Conservation (phyloP, 2,797 vertebrate species). For the Rhinella marina region DNA sequence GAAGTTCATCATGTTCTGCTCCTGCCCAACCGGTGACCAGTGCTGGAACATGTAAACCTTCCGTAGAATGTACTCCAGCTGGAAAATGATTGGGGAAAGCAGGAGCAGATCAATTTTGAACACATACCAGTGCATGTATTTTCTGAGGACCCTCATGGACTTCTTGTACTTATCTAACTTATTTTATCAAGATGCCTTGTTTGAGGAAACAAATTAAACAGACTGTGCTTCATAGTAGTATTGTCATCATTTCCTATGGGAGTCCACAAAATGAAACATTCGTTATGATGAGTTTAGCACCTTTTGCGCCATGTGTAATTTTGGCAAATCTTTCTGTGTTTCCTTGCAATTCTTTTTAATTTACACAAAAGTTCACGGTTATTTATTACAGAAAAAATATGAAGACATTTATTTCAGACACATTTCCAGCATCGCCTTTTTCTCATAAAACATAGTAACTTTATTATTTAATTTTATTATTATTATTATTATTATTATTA, state of each 20-base stretch:
- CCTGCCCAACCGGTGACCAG: not conserved
- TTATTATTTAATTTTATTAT: no score
- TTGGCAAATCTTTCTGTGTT: no score
- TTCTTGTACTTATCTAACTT: not conserved
- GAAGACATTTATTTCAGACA: not conserved
- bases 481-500: no score
- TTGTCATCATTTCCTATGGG: constrained; percentile 6
- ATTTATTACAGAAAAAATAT: no score
- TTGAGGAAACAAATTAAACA: constrained; percentile 4
- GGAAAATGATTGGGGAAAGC: not conserved
- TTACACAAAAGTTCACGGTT: no score
- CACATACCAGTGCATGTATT: not conserved
- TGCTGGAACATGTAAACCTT: not conserved
- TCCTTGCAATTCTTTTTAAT: no score
- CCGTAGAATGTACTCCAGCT: not conserved
- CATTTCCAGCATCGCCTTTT: not conserved
- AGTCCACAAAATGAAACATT: not conserved
- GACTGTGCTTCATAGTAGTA: not conserved
- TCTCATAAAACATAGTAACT: no score
- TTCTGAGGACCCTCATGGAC: not conserved
- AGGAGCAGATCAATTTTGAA: not conserved
- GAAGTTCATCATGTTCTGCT: not conserved
- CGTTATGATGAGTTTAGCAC: no score
- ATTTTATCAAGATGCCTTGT: constrained; percentile 18
- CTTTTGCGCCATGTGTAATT: no score